Percentiles rank a stretch among this genome's conserved stretches.
These are phyloP conservation scores for Notothenia coriiceps DNA, from an alignment of 2,113 vertebrate genomes.

Conservation along the genomic window DNA sequence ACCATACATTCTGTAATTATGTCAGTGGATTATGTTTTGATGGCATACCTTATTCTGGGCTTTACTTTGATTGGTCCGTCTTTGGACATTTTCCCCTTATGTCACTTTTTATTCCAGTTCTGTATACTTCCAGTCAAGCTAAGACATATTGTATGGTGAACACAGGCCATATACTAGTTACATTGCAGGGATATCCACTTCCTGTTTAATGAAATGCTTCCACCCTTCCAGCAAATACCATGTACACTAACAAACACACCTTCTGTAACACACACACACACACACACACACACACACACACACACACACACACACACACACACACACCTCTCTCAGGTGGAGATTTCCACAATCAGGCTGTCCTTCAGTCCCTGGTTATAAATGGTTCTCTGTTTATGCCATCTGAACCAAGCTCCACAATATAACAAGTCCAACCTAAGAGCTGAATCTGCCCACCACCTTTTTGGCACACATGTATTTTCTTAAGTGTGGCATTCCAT, in stretches of 20 bases:
- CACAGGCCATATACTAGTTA: slow-evolving; percentile 10
- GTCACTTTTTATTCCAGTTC: slow-evolving; percentile 1
- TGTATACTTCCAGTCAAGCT: slow-evolving; percentile 53
- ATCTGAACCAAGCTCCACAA: slow-evolving; percentile 1
- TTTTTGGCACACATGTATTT: slow-evolving; percentile 34
- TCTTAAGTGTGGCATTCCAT: slow-evolving; percentile 9
- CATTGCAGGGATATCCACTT: slow-evolving; percentile 13
- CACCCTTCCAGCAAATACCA: slow-evolving; percentile 59
- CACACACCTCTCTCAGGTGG: slow-evolving; percentile 22
- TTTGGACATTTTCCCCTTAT: not conserved
- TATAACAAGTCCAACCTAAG: not conserved
- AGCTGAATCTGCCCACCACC: slow-evolving; percentile 6
- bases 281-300: slow-evolving; percentile 34
- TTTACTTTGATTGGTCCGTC: not conserved
- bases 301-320: slow-evolving; percentile 37
- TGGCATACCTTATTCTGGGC: not conserved
- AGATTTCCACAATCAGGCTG: slow-evolving; percentile 38
- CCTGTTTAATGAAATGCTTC: slow-evolving; percentile 52
- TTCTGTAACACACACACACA: slow-evolving; percentile 33
- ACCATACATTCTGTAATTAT: not conserved
- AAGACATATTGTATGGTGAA: slow-evolving; percentile 20
- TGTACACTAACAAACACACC: slow-evolving; percentile 36
- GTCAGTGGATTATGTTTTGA: slow-evolving; percentile 5
- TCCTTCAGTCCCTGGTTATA: slow-evolving; percentile 13
- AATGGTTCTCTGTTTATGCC: slow-evolving; percentile 30